A percentile compares a stretch with the other conserved stretches of the same genome.
Conservation (phyloP, 2,888 invertebrate genomes). For the Proisotoma minuta region DNA sequence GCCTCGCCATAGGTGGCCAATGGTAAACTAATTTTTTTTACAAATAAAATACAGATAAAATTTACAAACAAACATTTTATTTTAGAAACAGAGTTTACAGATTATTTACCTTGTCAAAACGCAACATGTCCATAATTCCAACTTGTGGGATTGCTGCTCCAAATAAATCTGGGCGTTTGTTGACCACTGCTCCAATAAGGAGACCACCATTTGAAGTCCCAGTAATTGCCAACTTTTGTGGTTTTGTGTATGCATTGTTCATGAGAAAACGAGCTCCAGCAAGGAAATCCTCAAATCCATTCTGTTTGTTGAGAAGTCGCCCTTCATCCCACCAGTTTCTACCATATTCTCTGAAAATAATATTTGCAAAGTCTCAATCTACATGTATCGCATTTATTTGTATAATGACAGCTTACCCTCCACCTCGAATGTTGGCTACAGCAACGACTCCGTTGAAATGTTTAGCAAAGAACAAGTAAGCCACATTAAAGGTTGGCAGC, state of each 20-base stretch:
- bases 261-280: conserved; percentile 84
- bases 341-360: conserved; percentile 15
- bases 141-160: conserved; percentile 90
- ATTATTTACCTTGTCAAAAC: too few relatives aligned
- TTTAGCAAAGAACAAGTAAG: conserved; percentile 52
- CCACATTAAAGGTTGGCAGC: conserved; percentile 84
- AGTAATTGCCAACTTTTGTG: conserved; percentile 58
- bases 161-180: conserved; percentile 90
- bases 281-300: conserved; percentile 94
- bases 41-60: too few relatives aligned
- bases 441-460: conserved; percentile 83
- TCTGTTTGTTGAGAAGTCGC: conserved; percentile 85
- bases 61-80: too few relatives aligned
- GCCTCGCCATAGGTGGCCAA: conserved; percentile 27
- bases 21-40: conserved; percentile 34
- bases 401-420: conserved; percentile 65
- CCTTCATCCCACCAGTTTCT: conserved; percentile 76
- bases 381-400: too few relatives aligned
- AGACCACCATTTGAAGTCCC: conserved; percentile 92
- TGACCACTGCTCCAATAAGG: conserved; percentile 86
- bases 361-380: background rate
- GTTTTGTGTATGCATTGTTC: conserved; percentile 68
- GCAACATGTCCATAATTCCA: conserved; percentile 54
- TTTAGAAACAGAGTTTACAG: too few relatives aligned
- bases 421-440: conserved; percentile 90